Base-by-base conservation (phyloP, 2,797 vertebrate species). In the Rostrhamus sociabilis region DNA sequence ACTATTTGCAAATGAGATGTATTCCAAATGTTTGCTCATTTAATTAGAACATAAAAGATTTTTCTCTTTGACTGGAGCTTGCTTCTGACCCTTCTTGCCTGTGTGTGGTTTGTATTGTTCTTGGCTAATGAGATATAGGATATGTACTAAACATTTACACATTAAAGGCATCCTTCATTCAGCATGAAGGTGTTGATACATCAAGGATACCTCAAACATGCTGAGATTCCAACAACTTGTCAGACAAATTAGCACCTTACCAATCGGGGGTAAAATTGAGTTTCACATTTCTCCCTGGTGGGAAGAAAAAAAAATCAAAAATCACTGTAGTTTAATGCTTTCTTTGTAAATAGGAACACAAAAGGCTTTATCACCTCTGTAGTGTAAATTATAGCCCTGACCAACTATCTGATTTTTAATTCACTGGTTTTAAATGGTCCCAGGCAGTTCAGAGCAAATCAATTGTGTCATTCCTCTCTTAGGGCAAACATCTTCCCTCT, bases 161-260 rank as follows among this genome's bases (percentile, higher is more conserved):
- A 98, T 98, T 98, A 97, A 98, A 98, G 98, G 97, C 98, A 98
- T 97, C 98, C 98, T 98, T 99, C 99, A 98, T 98, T 98, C 98
- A 98, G 98, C 99, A 98, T 98, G 98, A 98, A 98, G 98, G 98
- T 99, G 98, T 99, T 99, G 98, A 99, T 98, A 98, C 99, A 99
- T 99, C 99, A 99, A 99, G 99, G 99, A 98, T 98, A 98, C 97
- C 98, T 98, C 98, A 98, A 98, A 99, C 98, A 98, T 98, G 98
- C 98, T 99, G 98, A 97, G 98, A 98, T 98, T 98, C 98, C 98
- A 98, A 98, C 98, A 98, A 98, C 99, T 98, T 98, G 98, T 98
- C 98, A 99, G 98, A 98, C 98, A 99, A 99, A 99, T 99, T 99
- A 99, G 98, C 98, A 98, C 98, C 98, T 98, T 98, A 96, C 97